Conservation (phyloP, 2,113 vertebrate genomes). For the Anseranas semipalmata region DNA sequence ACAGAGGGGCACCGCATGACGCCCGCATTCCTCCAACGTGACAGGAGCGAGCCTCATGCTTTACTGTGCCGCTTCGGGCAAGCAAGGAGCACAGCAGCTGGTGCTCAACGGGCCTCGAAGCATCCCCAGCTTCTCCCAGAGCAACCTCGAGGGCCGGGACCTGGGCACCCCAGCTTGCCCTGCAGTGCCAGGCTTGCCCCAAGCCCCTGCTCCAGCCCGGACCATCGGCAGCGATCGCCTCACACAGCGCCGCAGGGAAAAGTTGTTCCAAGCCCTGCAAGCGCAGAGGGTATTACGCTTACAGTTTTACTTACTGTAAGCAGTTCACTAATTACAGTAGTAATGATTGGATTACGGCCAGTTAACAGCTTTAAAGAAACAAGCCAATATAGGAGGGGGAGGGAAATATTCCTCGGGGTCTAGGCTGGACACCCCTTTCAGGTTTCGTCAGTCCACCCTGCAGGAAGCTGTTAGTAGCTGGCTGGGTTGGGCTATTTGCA, state of each 20-base stretch:
- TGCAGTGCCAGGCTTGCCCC: neutral
- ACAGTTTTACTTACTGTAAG: slow-evolving; percentile 40
- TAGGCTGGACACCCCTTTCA: neutral
- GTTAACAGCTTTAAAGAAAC: slow-evolving; percentile 48
- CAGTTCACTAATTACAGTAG: slow-evolving; percentile 59
- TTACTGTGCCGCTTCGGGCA: neutral
- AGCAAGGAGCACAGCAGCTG: neutral
- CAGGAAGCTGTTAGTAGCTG: neutral
- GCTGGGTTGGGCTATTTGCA: neutral
- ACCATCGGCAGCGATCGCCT: neutral
- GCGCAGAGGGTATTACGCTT: neutral
- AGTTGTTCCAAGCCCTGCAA: neutral
- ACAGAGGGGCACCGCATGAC: neutral
- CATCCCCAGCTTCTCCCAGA: neutral
- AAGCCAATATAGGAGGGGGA: neutral
- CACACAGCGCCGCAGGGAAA: neutral
- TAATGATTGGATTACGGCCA: slow-evolving; percentile 56
- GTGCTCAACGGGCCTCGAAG: neutral
- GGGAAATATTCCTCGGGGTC: neutral
- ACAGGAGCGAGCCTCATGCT: neutral
- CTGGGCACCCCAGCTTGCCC: neutral
- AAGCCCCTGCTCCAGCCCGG: neutral
- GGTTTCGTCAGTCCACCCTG: neutral
- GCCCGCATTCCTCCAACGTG: too few species aligned
- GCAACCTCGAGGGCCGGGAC: neutral